Conservation (phyloP, 2,797 vertebrate species). For the Morelia viridis region DNA sequence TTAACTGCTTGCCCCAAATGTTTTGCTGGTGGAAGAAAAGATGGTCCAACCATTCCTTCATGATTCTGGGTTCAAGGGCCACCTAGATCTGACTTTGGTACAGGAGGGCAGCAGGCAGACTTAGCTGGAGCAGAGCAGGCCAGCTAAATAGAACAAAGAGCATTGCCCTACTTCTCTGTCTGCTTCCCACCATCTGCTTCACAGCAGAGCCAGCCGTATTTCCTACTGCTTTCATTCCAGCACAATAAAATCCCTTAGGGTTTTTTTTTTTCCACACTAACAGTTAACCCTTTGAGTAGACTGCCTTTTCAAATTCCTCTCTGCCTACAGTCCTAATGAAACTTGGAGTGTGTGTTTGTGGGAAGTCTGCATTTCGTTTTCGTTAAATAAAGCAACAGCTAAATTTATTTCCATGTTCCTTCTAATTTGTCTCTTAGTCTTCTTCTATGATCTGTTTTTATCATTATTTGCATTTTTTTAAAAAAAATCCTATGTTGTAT, state of each 20-base stretch:
- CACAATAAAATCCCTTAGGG: background rate
- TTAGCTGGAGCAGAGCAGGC: background rate
- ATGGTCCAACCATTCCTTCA: background rate
- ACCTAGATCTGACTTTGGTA: background rate
- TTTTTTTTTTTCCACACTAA: background rate
- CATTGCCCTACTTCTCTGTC: background rate
- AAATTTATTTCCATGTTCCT: background rate
- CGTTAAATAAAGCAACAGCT: background rate
- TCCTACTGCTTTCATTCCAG: background rate
- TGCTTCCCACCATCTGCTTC: background rate
- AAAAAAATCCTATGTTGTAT: background rate
- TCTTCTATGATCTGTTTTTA: background rate
- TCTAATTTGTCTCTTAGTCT: background rate
- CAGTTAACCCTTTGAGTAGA: background rate
- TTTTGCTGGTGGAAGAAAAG: background rate
- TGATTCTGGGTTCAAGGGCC: background rate
- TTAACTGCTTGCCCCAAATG: background rate
- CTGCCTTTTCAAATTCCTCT: background rate
- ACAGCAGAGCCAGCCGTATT: background rate
- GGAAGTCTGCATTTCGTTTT: background rate
- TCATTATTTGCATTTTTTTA: background rate
- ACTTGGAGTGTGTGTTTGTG: background rate
- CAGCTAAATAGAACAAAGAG: background rate
- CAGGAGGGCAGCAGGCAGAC: background rate
- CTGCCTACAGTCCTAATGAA: background rate